Percentiles rank a stretch among this genome's conserved stretches.
These are phyloP conservation scores for Passerina amoena DNA, from an alignment of 2,113 vertebrate genomes.

Conservation along the genomic window DNA sequence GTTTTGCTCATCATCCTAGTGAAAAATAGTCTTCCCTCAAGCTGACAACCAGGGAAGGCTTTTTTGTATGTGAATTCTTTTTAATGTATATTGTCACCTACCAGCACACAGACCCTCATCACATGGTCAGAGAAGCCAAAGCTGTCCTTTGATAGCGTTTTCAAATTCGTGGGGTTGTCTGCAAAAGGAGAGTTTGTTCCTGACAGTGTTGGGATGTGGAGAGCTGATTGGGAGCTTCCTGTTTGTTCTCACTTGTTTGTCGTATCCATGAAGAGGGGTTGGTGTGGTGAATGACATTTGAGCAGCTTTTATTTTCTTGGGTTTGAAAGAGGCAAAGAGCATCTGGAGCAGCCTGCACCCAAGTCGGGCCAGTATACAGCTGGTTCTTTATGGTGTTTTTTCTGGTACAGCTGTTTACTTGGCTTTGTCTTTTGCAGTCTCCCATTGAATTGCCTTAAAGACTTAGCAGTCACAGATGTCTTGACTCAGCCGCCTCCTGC, in stretches of 20 bases:
- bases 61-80: not conserved
- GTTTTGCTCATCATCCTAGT: not conserved
- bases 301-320: not conserved
- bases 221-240: not conserved
- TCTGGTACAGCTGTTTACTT: not conserved
- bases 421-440: not conserved
- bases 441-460: not conserved
- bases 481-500: not conserved
- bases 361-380: not conserved
- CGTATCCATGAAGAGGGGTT: not conserved
- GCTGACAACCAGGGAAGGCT: not conserved
- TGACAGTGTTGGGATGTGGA: not conserved
- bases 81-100: not conserved
- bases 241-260: not conserved
- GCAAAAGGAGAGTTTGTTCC: not conserved
- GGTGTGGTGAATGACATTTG: not conserved
- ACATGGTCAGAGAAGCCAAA: not conserved
- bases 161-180: not conserved
- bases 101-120: fast-evolving
- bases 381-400: not conserved
- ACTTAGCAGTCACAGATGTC: not conserved
- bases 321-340: not conserved
- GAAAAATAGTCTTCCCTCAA: not conserved
- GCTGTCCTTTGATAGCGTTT: not conserved
- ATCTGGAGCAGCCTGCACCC: not conserved